phyloP scores from a whole-genome alignment of 2,113 vertebrate species.

The Corvus moneduloides region DNA sequence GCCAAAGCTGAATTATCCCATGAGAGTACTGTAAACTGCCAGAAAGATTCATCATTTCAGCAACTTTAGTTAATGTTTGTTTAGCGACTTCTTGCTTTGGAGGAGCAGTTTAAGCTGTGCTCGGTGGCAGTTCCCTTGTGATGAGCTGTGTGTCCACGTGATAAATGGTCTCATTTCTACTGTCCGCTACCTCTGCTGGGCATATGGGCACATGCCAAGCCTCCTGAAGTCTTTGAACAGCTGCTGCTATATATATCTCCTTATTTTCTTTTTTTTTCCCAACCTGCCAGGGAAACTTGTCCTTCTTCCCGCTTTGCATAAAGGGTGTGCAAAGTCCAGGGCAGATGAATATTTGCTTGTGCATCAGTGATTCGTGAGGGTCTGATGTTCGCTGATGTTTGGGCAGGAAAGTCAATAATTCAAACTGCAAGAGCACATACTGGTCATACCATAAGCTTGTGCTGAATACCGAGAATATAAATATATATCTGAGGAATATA shows the following conservation, averaged over 20 bases:
- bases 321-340: background rate
- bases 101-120: background rate
- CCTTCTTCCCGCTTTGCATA: background rate
- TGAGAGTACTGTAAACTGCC: background rate
- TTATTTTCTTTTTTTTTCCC: background rate
- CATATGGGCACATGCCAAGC: background rate
- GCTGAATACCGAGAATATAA: background rate
- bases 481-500: background rate
- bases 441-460: background rate
- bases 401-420: background rate
- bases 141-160: background rate
- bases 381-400: background rate
- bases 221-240: constrained; percentile 36
- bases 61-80: constrained; percentile 17
- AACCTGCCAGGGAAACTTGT: background rate
- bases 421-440: background rate
- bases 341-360: background rate
- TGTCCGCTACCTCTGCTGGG: constrained; percentile 13
- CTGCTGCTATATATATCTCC: background rate
- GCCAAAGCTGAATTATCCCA: background rate
- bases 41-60: constrained; percentile 38
- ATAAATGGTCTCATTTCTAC: background rate
- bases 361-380: background rate
- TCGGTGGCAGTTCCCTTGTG: background rate
- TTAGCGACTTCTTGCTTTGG: background rate